Base-by-base conservation (phyloP, 2,797 vertebrate genomes). In the Alcedo quadribrachys region DNA sequence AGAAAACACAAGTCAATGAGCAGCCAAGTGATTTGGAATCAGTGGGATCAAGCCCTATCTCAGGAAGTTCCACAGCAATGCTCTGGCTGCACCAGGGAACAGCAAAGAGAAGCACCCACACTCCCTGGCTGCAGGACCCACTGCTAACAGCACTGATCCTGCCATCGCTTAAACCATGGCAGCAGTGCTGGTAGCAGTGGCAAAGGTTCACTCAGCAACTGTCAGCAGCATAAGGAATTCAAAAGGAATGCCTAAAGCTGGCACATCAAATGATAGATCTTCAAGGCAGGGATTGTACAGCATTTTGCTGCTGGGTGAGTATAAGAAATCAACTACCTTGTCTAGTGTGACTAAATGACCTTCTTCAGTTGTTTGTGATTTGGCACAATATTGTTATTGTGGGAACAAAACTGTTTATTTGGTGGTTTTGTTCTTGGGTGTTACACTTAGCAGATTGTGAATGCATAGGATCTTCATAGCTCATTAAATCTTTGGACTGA, bases 321-420 rank as follows among this genome's bases (percentile, higher is more conserved):
- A 12, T 17, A 67, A 74, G 35, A 70, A 77, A 89, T 77, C 17
- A 22, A 63, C 17, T 54, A 73, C 73, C 84, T 88, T 89, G 63
- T 70, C 69, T 89, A 40, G 42, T 78, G n/a, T 46, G 69, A 70
- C 58, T 75, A 87, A 85, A 85, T 54, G 0, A 57, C 61, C 82
- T 87, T 40, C 37, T 70, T 28, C 80, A 82, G 11, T 24, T 85
- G 17, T 6, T 24, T 78, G 69, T 16, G 71, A 87, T 89, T 89
- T 85, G 43, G 69, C 76, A 80, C 22, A 53, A 43, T 43, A 35
- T 24, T 75, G 50, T 65, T 75, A 58, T 58, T 89, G 61, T 46
- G n/a, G 57, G 92, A 91, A 65, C 42, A 85, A 85, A 93, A 89
- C 63, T 32, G 61, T 81, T 88, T 80, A 73, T 66, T 71, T 50